phyloP scores from a whole-genome alignment of 2,888 invertebrate genomes.

The Gryllus longicercus region DNA sequence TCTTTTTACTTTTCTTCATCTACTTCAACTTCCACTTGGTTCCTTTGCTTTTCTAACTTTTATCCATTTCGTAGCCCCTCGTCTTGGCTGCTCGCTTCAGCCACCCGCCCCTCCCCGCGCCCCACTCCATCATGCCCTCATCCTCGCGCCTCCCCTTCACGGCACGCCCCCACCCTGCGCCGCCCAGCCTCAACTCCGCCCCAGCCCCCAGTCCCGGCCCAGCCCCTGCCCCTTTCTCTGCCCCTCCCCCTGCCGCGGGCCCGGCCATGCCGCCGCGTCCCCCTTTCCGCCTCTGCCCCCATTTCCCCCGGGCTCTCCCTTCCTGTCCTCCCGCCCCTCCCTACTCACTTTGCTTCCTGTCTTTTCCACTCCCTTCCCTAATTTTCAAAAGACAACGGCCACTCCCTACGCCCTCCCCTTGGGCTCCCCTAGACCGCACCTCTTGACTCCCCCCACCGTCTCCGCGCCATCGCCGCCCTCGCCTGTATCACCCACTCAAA shows the following conservation, averaged over 20 bases:
- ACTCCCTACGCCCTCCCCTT: conserved; percentile 30
- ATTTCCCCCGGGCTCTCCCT: conserved; percentile 25
- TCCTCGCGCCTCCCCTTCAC: conserved; percentile 25
- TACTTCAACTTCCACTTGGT: conserved; percentile 22
- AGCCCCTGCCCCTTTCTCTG: conserved; percentile 5
- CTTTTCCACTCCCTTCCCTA: conserved; percentile 33
- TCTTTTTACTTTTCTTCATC: conserved; percentile 31
- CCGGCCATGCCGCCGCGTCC: background rate
- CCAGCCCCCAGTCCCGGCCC: conserved; percentile 26
- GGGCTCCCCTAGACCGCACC: background rate
- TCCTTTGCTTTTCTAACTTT: conserved; percentile 32
- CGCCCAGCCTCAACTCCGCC: conserved; percentile 26
- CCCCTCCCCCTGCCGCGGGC: conserved; percentile 23
- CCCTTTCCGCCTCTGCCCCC: conserved; percentile 22
- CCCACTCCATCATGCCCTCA: background rate
- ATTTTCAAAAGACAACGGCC: conserved; percentile 36
- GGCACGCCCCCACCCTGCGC: conserved; percentile 24
- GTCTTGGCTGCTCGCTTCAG: background rate
- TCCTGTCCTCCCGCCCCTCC: conserved; percentile 25
- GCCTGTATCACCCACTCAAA: conserved; percentile 22
- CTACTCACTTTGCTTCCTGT: conserved; percentile 27
- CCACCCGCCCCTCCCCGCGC: background rate
- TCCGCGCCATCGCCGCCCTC: background rate
- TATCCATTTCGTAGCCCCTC: conserved; percentile 27
- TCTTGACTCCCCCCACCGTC: conserved; percentile 19